Evolutionary conservation across 2,113 vertebrate genomes (phyloP).

Genomic region (Struthidea cinerea): DNA sequence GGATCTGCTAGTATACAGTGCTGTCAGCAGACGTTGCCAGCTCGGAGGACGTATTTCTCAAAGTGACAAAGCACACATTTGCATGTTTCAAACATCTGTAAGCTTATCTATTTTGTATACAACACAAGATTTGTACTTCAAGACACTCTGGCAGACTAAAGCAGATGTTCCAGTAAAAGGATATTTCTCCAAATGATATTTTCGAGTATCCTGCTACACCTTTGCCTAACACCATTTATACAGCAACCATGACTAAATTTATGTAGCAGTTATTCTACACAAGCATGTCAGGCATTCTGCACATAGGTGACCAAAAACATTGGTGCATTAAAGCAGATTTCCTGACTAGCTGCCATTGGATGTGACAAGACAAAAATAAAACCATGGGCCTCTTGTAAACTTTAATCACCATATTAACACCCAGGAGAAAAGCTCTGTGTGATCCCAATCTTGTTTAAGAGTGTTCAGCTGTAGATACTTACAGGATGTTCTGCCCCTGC

Average conservation of each 20-base stretch:
- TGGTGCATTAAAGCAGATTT: neutral
- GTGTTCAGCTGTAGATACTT: conserved; percentile 46
- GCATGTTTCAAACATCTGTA: neutral
- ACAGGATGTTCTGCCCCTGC: conserved; percentile 52
- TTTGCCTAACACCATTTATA: neutral
- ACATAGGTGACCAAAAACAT: neutral
- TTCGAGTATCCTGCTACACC: neutral
- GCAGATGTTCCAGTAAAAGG: neutral
- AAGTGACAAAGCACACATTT: neutral
- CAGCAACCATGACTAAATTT: neutral
- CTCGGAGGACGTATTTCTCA: neutral
- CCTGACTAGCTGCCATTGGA: neutral
- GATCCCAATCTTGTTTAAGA: conserved; percentile 55
- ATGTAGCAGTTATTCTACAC: neutral
- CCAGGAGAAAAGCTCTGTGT: conserved; percentile 45
- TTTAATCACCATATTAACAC: conserved; percentile 62
- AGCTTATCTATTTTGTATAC: neutral
- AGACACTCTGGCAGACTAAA: neutral
- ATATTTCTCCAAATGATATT: neutral
- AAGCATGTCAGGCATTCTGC: neutral
- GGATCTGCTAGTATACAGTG: neutral
- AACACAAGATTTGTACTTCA: neutral
- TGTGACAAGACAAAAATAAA: conserved; percentile 64
- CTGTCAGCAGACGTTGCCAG: neutral
- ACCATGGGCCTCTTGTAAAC: conserved; percentile 27